Conservation (phyloP, 1,140 invertebrate genomes). For the Atta texana region DNA sequence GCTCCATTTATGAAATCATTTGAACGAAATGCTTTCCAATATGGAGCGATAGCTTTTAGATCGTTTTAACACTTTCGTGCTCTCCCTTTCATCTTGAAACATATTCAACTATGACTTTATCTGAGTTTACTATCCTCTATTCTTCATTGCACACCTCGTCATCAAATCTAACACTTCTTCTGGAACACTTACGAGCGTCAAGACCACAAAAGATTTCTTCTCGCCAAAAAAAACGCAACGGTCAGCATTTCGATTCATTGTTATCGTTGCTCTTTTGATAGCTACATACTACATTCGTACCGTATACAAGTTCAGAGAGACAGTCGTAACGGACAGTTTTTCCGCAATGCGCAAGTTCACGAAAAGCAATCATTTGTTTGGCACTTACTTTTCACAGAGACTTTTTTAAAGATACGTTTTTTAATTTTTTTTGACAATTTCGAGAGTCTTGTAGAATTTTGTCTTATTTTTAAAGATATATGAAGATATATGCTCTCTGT, state of each 20-base stretch:
- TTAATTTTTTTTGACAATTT: no score
- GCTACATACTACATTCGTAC: not conserved
- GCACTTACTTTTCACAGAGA: not conserved
- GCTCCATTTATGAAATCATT: conserved; percentile 42
- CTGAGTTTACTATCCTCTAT: not conserved
- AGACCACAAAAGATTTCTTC: not conserved
- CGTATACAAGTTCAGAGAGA: not conserved
- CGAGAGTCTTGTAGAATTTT: not conserved
- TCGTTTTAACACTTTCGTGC: conserved; percentile 11
- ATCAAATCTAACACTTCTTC: conserved; percentile 16
- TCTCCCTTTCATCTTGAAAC: not conserved
- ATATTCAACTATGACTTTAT: not conserved
- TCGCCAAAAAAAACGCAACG: conserved; percentile 31
- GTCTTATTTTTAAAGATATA: not conserved
- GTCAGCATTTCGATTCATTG: conserved; percentile 54
- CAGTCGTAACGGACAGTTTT: not conserved
- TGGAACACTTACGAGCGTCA: conserved; percentile 31
- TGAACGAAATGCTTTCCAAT: conserved; percentile 26
- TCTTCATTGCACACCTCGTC: conserved; percentile 41
- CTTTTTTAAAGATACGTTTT: no score
- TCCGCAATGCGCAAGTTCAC: conserved; percentile 33
- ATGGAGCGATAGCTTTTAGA: conserved; percentile 8
- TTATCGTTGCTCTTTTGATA: conserved; percentile 42
- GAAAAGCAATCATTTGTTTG: not conserved
- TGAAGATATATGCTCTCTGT: not conserved